Percentiles rank a stretch among this genome's conserved stretches.
Evolutionary conservation across 2,888 invertebrate genomes (phyloP).

Genomic region (Netelia inedita): DNA sequence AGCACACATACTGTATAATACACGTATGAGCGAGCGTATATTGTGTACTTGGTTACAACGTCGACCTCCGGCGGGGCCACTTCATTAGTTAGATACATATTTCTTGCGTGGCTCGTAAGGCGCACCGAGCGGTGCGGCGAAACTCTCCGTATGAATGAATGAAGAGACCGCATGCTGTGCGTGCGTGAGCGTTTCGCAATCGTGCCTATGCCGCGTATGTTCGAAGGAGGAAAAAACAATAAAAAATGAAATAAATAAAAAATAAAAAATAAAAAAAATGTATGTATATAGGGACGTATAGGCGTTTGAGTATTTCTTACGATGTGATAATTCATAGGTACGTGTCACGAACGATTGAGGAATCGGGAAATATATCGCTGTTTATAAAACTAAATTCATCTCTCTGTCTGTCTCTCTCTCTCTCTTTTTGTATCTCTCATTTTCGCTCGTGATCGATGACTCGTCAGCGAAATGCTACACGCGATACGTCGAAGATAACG

Average conservation of each 20-base stretch:
- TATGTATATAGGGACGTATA: not conserved
- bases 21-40: conserved; percentile 25
- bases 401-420: too few relatives aligned
- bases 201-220: conserved; percentile 43
- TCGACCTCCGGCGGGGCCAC: conserved; percentile 67
- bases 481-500: not conserved
- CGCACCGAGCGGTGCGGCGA: conserved; percentile 31
- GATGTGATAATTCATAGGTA: conserved; percentile 42
- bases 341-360: conserved; percentile 46
- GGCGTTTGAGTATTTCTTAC: not conserved
- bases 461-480: not conserved
- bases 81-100: conserved; percentile 68
- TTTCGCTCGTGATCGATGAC: not conserved
- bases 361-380: conserved; percentile 51
- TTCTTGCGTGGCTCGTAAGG: conserved; percentile 45
- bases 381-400: conserved; percentile 34
- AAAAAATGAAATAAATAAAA: too few relatives aligned
- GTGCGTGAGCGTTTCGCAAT: conserved; percentile 62
- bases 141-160: conserved; percentile 62
- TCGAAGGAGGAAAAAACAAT: not conserved
- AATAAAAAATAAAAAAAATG: too few relatives aligned
- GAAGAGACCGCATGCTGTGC: conserved; percentile 63
- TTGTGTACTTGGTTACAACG: conserved; percentile 55
- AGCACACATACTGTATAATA: conserved; percentile 23
- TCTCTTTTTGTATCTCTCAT: not conserved